Base-by-base conservation (phyloP, 2,797 vertebrate genomes). In the Molossus molossus region DNA sequence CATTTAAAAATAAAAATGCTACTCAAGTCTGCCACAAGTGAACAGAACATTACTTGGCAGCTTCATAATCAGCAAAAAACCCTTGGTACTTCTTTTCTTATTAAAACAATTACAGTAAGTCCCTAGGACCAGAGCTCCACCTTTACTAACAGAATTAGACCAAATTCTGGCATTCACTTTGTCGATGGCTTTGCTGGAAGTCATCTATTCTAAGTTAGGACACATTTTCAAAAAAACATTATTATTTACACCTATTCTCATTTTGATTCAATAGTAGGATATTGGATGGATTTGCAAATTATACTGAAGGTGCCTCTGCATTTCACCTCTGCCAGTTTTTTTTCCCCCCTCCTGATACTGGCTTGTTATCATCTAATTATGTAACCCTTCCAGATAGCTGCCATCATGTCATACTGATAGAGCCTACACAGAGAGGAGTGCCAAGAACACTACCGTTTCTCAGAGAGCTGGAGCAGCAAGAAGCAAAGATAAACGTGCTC, bases 1-100 rank as follows among this genome's bases (percentile, higher is more conserved):
- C 4, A 29, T 50, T 87, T 84, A 65, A 82, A 89, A 85, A 94
- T 60, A n/a, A 90, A 65, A 64, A 48, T 40, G 23, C 15, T 62
- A 62, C 45, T 62, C 20, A 33, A 60, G 72, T 82, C 13, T 65
- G n/a, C 3, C 62, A 18, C 1, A 55, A 57, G 33, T 12, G 55
- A 83, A 40, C 13, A 93, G 73, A 90, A 25, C 9, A 18, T 45
- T 57, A 55, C 0, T 10, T 48, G 65, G 33, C 20, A 58, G 72
- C 77, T 79, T 82, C 20, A 27, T 23, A 40, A 53, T 18, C 53
- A 75, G 87, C 23, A 90, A 55, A 3, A 37, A 37, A 69, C 25
- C 15, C 53, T 72, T 37, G 9, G 64, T n/a, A 62, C 20, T 11
- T 64, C 67, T 65, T 57, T 87, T 89, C 73, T 89, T 29, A 40